Conservation (phyloP, 2,113 vertebrate genomes). For the Cyanoramphus novaezelandiae region DNA sequence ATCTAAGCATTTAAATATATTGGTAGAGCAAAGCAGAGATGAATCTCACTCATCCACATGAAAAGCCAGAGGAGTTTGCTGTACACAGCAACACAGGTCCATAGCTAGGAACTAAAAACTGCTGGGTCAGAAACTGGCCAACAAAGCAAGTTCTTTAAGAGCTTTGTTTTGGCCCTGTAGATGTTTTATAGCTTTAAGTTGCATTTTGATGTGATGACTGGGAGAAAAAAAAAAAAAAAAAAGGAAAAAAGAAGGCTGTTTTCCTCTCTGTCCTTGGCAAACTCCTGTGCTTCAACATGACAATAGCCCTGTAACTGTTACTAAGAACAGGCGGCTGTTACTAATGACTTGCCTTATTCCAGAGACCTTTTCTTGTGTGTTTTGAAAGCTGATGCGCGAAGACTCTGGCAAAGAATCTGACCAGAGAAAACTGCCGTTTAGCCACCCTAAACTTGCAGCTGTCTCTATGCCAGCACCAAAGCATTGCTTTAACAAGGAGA, state of each 20-base stretch:
- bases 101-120: neutral
- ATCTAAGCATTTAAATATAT: neutral
- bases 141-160: neutral
- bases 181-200: neutral
- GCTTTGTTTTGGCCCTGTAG: neutral
- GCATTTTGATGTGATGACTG: neutral
- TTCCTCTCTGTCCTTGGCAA: neutral
- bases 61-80: neutral
- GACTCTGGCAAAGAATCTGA: neutral
- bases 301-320: neutral
- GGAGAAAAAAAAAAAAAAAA: neutral
- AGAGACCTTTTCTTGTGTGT: neutral
- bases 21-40: neutral
- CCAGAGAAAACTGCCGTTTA: neutral
- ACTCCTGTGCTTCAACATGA: neutral
- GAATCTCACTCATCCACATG: neutral
- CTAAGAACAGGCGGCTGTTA: neutral
- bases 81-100: neutral
- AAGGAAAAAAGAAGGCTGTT: neutral
- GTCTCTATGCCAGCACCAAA: conserved; percentile 2
- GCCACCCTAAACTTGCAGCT: neutral
- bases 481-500: neutral
- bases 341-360: neutral
- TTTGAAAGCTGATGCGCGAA: neutral
- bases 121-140: neutral